Conservation (phyloP, 2,888 invertebrate genomes). For the Patella ulyssiponensis region DNA sequence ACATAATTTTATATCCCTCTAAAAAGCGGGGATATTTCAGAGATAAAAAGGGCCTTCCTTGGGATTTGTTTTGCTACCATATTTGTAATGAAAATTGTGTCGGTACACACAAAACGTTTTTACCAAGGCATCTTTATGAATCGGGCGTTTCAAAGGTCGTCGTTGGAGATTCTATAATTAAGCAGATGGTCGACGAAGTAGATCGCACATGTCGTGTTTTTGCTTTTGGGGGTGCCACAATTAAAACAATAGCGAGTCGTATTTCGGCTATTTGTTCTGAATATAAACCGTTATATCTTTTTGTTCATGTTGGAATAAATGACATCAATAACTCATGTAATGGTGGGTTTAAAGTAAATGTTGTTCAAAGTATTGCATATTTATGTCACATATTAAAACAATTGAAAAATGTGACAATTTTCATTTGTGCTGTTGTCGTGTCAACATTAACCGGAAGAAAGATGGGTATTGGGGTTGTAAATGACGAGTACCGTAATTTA, state of each 20-base stretch:
- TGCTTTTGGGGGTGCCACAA: background rate
- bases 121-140: too few species aligned
- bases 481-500: too few species aligned
- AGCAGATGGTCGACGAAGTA: background rate
- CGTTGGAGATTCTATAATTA: background rate
- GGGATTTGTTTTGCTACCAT: background rate
- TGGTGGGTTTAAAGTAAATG: too few species aligned
- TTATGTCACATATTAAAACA: too few species aligned
- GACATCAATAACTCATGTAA: background rate
- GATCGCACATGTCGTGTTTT: background rate
- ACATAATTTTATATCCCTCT: background rate
- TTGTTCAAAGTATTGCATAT: too few species aligned
- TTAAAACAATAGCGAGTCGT: background rate
- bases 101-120: too few species aligned
- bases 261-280: background rate
- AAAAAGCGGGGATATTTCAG: background rate
- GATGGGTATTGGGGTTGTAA: too few species aligned
- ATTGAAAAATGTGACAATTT: too few species aligned
- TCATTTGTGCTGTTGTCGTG: too few species aligned
- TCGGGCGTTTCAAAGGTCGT: background rate
- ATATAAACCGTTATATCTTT: background rate
- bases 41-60: background rate
- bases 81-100: too few species aligned
- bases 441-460: too few species aligned
- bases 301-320: background rate